Base-by-base conservation (phyloP, 2,888 invertebrate species). In the Magallana nippona region DNA sequence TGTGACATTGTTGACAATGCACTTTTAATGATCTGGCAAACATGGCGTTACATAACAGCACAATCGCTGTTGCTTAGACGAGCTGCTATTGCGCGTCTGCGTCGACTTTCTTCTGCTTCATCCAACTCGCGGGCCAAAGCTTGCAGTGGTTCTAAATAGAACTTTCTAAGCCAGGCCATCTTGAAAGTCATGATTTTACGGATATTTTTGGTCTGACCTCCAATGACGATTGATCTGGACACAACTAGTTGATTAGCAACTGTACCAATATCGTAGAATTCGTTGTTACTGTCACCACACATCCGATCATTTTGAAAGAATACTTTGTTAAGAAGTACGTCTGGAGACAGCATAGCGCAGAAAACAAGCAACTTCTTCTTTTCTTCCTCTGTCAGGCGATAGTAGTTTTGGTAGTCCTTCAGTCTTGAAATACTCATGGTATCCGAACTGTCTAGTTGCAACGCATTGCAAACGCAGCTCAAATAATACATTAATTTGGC, bases 141-240 rank as follows among this genome's bases (percentile, higher is more conserved):
- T 81, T 82, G 10, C 80, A 87, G 84, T 3, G 87, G 87, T 57
- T 82, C 83, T 1, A 84, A 10, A 32, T 84, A 87, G 82, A 86
- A 63, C 0, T 82, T 27, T 17, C 57, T 44, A 22, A 87, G 15
- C 87, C 87, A 87, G 1, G 44, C n/a, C 82, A 84, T 81, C 55
- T 86, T 85, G 79, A 82, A 86, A 10, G 83, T 83, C 87, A 87
- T 87, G 32, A 87, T 86, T 57, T 87, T 82, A 13, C 55, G 56
- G 11, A 87, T 85, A 2, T 44, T 32, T n/a, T 71, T 79, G 1
- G 77, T 83, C 13, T 83, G 84, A 13, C 85, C 84, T 2, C 85
- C 86, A 58, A 87, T 82, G 22, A 87, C 55, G 19, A 87, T 79
- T n/a, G 78, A 83, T 0, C 60, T 60, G 10, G 83, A 58, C 17